A percentile compares a stretch with the other conserved stretches of the same genome.
These are phyloP conservation scores for Bombyx huttoni DNA, from an alignment of 2,888 invertebrate genomes.

Conservation along the genomic window DNA sequence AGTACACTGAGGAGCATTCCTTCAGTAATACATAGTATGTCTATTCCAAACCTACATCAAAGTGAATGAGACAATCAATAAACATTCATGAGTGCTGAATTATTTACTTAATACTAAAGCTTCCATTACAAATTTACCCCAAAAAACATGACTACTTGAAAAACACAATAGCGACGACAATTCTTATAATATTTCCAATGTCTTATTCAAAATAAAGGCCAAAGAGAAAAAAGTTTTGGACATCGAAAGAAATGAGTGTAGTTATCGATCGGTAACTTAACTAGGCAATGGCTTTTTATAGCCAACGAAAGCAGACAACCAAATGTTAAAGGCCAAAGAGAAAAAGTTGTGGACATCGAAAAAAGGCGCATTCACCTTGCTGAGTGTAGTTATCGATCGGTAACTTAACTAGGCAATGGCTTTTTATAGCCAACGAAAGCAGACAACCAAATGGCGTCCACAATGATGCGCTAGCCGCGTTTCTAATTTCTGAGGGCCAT, in stretches of 20 bases:
- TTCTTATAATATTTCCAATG: slow-evolving; percentile 25
- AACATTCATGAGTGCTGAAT: slow-evolving; percentile 18
- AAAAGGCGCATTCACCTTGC: slow-evolving; percentile 47
- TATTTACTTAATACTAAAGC: slow-evolving; percentile 17
- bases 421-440: neutral
- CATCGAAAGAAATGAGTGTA: slow-evolving; percentile 47
- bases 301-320: neutral
- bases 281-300: slow-evolving; percentile 23
- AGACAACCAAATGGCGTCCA: neutral
- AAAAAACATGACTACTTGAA: slow-evolving; percentile 12
- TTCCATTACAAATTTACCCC: slow-evolving; percentile 15
- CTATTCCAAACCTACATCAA: slow-evolving; percentile 15
- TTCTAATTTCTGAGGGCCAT: neutral
- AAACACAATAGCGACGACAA: slow-evolving; percentile 10
- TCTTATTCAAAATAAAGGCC: slow-evolving; percentile 34
- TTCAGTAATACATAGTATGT: no score
- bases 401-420: slow-evolving; percentile 44
- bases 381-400: slow-evolving; percentile 57
- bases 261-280: slow-evolving; percentile 64
- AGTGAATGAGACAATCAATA: slow-evolving; percentile 16
- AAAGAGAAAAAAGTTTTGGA: slow-evolving; percentile 46
- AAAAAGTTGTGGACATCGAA: slow-evolving; percentile 46
- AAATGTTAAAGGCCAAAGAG: slow-evolving; percentile 30
- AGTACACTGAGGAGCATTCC: no score
- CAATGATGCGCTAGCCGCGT: neutral